phyloP scores from a whole-genome alignment of 2,113 vertebrate species.

The Laticauda colubrina region DNA sequence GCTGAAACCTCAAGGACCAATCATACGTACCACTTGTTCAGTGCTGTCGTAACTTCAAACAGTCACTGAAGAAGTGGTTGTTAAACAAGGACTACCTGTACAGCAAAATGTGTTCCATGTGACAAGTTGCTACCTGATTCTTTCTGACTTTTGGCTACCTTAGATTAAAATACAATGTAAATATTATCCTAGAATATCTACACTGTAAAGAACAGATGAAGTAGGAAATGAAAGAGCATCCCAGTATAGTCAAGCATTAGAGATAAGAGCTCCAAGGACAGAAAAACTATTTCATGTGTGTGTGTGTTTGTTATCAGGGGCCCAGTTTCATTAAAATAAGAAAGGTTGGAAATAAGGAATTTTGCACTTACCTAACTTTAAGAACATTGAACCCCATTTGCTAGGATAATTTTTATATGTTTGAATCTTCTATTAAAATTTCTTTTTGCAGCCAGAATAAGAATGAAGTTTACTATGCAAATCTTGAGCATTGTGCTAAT shows the following conservation, averaged over 20 bases:
- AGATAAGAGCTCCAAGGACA: background rate
- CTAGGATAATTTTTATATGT: constrained; percentile 11
- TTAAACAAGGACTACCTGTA: background rate
- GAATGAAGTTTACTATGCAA: constrained; percentile 33
- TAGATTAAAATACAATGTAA: background rate
- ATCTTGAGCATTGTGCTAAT: constrained; percentile 14
- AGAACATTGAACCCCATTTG: background rate
- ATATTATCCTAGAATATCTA: background rate
- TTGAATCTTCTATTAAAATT: constrained; percentile 25
- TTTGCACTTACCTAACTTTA: background rate
- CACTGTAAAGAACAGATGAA: background rate
- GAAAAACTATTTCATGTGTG: background rate
- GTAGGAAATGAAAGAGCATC: background rate
- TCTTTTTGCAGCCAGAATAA: constrained; percentile 41
- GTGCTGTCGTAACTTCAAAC: background rate
- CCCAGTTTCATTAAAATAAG: background rate
- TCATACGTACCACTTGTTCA: background rate
- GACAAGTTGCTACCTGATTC: background rate
- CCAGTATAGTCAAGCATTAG: background rate
- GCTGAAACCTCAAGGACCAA: background rate
- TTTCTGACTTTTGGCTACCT: background rate
- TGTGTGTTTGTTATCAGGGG: background rate
- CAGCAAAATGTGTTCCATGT: background rate
- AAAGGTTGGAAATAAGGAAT: background rate
- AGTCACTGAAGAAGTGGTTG: background rate